A percentile compares a stretch with the other conserved stretches of the same genome.
These are phyloP conservation scores for Phalacrocorax carbo DNA, from an alignment of 2,113 vertebrate species.

Conservation along the genomic window DNA sequence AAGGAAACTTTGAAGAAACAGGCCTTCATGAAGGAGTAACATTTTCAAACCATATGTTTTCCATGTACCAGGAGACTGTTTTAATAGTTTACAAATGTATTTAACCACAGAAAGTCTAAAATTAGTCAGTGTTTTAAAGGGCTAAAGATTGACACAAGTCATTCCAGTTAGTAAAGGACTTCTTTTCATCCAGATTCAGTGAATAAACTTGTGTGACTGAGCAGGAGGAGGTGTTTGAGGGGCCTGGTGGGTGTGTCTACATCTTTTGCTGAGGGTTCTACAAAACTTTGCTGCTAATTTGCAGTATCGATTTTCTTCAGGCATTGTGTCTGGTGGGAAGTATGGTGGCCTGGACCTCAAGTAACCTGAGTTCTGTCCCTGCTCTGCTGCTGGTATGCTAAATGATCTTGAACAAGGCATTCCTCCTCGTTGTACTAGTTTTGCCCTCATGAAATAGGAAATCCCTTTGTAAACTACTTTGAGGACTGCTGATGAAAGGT, in stretches of 20 bases:
- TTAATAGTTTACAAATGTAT: constrained; percentile 71
- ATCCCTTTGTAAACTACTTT: neutral
- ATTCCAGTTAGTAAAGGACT: constrained; percentile 49
- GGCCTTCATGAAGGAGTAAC: constrained; percentile 50
- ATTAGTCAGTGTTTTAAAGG: constrained; percentile 60
- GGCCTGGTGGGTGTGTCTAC: neutral
- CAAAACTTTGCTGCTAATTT: neutral
- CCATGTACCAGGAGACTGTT: constrained; percentile 26
- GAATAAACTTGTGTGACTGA: constrained; percentile 29
- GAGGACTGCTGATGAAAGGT: neutral
- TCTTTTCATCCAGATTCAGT: constrained; percentile 53
- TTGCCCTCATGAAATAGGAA: neutral
- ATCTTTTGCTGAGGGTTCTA: neutral
- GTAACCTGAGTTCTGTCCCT: neutral
- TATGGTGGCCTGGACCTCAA: neutral
- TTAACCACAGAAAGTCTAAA: constrained; percentile 70
- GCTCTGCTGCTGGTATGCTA: neutral
- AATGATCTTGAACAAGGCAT: neutral
- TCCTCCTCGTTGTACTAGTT: neutral
- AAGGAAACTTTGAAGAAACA: constrained; percentile 53
- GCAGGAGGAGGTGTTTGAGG: neutral
- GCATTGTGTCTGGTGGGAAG: neutral
- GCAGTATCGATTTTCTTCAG: neutral
- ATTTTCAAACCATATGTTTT: constrained; percentile 70
- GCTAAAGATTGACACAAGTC: constrained; percentile 58